phyloP scores from a whole-genome alignment of 2,888 invertebrate genomes.

The Emmelina monodactyla region DNA sequence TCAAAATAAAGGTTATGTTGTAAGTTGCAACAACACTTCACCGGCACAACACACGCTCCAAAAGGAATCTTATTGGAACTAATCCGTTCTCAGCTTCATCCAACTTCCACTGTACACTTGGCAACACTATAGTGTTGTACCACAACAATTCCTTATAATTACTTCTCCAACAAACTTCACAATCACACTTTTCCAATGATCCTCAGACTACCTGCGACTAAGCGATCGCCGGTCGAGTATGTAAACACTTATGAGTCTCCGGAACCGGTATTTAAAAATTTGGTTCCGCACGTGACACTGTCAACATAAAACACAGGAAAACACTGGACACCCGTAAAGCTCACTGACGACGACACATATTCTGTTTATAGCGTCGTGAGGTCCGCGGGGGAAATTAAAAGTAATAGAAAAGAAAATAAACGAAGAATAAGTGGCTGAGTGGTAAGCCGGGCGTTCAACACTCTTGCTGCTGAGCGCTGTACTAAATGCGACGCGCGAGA shows the following conservation, averaged over 20 bases:
- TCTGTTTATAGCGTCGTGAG: conserved; percentile 35
- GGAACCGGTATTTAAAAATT: conserved; percentile 53
- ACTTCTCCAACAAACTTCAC: conserved; percentile 26
- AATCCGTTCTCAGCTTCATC: conserved; percentile 33
- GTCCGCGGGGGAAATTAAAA: conserved; percentile 57
- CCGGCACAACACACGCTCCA: conserved; percentile 32
- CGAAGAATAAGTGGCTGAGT: conserved; percentile 62
- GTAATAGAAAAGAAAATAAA: conserved; percentile 65
- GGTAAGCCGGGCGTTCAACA: conserved; percentile 62
- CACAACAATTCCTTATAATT: conserved; percentile 31
- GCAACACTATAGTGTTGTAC: conserved; percentile 28
- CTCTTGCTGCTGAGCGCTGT: conserved; percentile 61
- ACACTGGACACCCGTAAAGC: conserved; percentile 36
- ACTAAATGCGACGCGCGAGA: conserved; percentile 46
- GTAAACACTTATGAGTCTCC: conserved; percentile 48
- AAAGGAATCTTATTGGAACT: conserved; percentile 41
- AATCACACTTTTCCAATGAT: conserved; percentile 40
- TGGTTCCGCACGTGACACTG: conserved; percentile 57
- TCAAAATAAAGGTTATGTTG: conserved; percentile 56
- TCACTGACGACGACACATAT: conserved; percentile 36
- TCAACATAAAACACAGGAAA: conserved; percentile 48
- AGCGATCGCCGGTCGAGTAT: conserved; percentile 53
- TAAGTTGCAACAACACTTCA: conserved; percentile 46
- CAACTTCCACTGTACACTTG: conserved; percentile 21
- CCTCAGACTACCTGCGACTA: conserved; percentile 47